phyloP scores from a whole-genome alignment of 1,140 invertebrate species.

The Wiebesia pumilae region DNA sequence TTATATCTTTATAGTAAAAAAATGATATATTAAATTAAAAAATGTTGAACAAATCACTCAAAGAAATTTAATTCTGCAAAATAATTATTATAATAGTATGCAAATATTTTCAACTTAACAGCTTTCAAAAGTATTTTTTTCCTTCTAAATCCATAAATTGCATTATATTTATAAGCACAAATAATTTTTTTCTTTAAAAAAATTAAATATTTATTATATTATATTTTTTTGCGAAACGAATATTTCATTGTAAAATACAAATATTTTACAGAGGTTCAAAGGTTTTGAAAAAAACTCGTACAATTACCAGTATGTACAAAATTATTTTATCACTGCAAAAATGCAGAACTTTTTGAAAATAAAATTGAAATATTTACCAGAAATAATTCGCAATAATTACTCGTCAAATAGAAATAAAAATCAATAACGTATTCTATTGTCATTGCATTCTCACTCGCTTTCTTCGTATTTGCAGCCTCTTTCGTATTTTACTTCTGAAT shows the following conservation, averaged over 20 bases:
- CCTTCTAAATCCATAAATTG: not conserved
- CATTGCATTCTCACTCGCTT: constrained; percentile 16
- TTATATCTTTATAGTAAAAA: not conserved
- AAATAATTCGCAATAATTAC: constrained; percentile 46
- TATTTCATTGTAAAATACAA: no score
- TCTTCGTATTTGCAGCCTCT: not conserved
- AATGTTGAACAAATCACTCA: not conserved
- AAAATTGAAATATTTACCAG: constrained; percentile 13
- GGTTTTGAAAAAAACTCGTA: not conserved
- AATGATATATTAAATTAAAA: not conserved
- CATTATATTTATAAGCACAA: no score
- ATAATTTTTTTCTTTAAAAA: not conserved
- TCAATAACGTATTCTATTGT: constrained; percentile 30
- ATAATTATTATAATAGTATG: not conserved
- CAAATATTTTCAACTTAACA: not conserved
- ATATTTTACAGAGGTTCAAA: not conserved
- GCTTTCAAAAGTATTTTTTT: not conserved
- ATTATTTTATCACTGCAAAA: not conserved
- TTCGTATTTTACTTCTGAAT: not conserved
- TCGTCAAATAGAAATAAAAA: constrained; percentile 7
- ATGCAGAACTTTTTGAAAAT: not conserved
- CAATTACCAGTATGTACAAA: not conserved
- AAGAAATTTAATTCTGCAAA: not conserved
- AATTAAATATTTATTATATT: no score
- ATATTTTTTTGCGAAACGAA: no score